Evolutionary conservation across 2,113 vertebrate species (phyloP).

Genomic region (Crotalus horridus): DNA sequence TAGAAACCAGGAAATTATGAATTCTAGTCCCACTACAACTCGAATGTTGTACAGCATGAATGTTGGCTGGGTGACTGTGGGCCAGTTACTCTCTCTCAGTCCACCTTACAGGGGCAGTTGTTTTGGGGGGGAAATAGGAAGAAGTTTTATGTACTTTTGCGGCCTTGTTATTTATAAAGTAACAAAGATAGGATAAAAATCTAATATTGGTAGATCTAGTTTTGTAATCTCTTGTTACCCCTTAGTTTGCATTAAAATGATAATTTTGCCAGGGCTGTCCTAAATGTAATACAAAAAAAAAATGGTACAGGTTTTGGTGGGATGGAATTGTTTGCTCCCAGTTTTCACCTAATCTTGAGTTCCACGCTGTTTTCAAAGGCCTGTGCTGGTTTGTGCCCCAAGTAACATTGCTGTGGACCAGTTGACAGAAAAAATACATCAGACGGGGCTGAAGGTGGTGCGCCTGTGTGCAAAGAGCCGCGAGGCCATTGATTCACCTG

Average conservation of each 20-base stretch:
- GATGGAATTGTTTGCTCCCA: neutral
- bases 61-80: neutral
- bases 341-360: neutral
- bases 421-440: constrained; percentile 97
- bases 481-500: constrained; percentile 95
- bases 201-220: neutral
- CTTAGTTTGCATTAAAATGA: neutral
- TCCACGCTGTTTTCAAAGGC: constrained; percentile 63
- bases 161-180: neutral
- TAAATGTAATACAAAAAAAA: neutral
- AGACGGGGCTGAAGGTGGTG: constrained; percentile 95
- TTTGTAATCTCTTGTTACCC: neutral
- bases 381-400: constrained; percentile 94
- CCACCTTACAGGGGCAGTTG: neutral
- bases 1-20: neutral
- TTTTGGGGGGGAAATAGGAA: neutral
- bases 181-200: neutral
- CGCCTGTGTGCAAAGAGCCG: constrained; percentile 96
- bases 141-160: neutral
- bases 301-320: neutral
- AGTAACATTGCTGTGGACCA: constrained; percentile 98
- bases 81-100: neutral
- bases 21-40: neutral
- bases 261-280: neutral
- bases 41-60: neutral